phyloP scores from a whole-genome alignment of 2,797 vertebrate genomes.

The Setipinna tenuifilis region DNA sequence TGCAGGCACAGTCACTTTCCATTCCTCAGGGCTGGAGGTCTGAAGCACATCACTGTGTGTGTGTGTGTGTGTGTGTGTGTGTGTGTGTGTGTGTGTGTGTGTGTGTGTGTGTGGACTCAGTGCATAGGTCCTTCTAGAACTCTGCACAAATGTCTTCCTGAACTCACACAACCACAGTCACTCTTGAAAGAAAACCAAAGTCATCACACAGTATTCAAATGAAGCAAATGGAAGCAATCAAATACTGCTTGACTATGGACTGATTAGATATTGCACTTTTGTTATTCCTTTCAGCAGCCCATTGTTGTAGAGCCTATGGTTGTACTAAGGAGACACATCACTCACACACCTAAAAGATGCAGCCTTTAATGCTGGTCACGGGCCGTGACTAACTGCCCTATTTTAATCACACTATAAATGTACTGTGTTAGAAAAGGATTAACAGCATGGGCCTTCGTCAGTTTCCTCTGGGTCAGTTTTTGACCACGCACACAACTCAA shows the following conservation, averaged over 20 bases:
- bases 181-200: background rate
- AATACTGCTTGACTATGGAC: background rate
- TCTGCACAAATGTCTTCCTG: background rate
- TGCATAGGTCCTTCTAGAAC: background rate
- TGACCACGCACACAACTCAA: constrained; percentile 4
- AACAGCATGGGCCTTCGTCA: background rate
- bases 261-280: background rate
- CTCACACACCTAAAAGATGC: background rate
- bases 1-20: background rate
- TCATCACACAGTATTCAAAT: background rate
- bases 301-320: background rate
- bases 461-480: background rate
- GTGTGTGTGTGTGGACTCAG: no score
- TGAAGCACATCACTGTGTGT: background rate
- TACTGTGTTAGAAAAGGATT: background rate
- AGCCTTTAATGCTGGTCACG: background rate
- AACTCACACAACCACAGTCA: background rate
- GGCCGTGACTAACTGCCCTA: background rate
- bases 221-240: background rate
- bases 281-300: background rate
- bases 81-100: no score
- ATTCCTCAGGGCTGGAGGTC: constrained; percentile 8
- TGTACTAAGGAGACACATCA: background rate
- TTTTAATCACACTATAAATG: background rate
- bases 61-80: no score